These are phyloP conservation scores for Polymixis lichenea DNA, from an alignment of 2,888 invertebrate species.

Conservation along the genomic window DNA sequence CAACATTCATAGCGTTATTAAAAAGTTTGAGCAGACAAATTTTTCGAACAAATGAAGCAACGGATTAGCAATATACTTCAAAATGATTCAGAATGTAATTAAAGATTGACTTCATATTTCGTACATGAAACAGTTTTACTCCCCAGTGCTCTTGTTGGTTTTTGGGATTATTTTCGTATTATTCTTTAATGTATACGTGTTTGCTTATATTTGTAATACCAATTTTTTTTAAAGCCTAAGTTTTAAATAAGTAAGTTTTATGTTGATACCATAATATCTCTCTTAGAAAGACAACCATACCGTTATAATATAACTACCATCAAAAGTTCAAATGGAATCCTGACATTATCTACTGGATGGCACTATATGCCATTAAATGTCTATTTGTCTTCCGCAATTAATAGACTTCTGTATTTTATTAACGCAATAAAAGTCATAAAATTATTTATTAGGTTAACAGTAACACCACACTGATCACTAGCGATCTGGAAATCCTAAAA, in stretches of 20 bases:
- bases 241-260: neutral
- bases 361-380: constrained; percentile 6
- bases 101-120: neutral
- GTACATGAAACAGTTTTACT: neutral
- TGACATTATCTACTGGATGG: neutral
- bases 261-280: neutral
- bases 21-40: too few species aligned
- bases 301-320: neutral
- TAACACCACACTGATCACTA: constrained; percentile 1
- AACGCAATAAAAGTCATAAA: constrained; percentile 43
- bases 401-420: constrained; percentile 40
- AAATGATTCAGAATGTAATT: too few species aligned
- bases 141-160: neutral
- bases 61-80: too few species aligned
- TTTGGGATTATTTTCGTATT: neutral
- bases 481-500: constrained; percentile 26
- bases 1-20: too few species aligned
- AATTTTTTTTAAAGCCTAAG: too few species aligned
- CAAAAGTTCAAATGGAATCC: neutral
- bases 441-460: constrained; percentile 19
- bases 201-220: neutral
- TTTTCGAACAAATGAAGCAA: too few species aligned
- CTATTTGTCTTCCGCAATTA: constrained; percentile 44
- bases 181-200: neutral
- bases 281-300: neutral